phyloP scores from a whole-genome alignment of 2,113 vertebrate genomes.

The Heterocephalus glaber region DNA sequence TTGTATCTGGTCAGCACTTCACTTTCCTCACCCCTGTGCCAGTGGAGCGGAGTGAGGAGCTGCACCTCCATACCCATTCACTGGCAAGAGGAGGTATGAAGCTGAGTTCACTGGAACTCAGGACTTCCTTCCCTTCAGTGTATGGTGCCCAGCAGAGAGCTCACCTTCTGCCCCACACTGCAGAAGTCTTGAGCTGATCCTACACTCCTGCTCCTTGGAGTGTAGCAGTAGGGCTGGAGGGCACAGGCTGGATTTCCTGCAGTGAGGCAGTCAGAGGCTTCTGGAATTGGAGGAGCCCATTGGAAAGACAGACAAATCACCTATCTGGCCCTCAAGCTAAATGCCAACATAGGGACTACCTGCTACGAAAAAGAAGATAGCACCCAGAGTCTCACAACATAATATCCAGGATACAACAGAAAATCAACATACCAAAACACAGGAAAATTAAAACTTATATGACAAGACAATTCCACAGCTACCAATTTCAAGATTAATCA shows the following conservation, averaged over 20 bases:
- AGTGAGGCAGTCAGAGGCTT: background rate
- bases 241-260: background rate
- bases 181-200: background rate
- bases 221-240: background rate
- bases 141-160: background rate
- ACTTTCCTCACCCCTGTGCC: background rate
- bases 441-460: background rate
- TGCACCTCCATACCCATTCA: background rate
- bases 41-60: background rate
- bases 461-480: background rate
- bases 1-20: background rate
- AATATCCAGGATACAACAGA: background rate
- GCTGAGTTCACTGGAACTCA: background rate
- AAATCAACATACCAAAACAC: background rate
- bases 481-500: slow-evolving; percentile 3
- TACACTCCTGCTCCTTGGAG: background rate
- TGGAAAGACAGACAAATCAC: background rate
- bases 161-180: background rate
- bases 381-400: background rate
- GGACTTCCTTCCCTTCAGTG: background rate
- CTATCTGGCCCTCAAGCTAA: background rate
- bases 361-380: background rate
- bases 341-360: background rate
- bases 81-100: background rate
- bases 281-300: background rate